Conservation (phyloP, 2,113 vertebrate genomes). For the Crotalus viridis region DNA sequence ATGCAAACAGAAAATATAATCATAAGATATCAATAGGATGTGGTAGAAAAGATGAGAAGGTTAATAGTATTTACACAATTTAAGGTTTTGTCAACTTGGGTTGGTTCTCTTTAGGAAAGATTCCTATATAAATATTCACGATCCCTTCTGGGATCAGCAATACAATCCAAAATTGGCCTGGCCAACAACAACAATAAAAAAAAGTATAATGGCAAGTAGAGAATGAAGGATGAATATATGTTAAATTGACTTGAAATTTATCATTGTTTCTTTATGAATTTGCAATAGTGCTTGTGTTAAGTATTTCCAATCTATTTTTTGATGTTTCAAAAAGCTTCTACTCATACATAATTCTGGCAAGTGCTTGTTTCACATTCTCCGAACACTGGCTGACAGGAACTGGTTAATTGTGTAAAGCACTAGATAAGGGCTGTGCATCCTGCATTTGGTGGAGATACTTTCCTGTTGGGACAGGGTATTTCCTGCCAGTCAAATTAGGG, state of each 20-base stretch:
- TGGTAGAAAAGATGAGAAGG: neutral
- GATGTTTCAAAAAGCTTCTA: neutral
- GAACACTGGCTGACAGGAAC: conserved; percentile 3
- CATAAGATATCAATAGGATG: neutral
- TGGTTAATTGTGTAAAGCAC: conserved; percentile 8
- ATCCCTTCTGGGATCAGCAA: too few relatives aligned
- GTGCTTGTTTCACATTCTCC: conserved; percentile 8
- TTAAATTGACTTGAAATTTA: neutral
- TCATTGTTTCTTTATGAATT: neutral
- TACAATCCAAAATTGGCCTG: neutral
- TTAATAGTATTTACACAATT: neutral
- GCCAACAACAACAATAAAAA: neutral
- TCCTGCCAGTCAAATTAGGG: accelerated
- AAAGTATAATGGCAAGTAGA: neutral
- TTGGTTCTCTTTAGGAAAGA: neutral
- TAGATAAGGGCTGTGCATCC: conserved; percentile 13
- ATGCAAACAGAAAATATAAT: neutral
- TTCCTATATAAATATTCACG: neutral
- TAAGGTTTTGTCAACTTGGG: neutral
- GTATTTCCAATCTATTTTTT: neutral
- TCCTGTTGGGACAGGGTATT: neutral
- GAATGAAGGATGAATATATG: neutral
- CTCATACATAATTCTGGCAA: neutral
- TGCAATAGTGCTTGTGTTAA: neutral
- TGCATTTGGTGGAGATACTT: conserved; percentile 18